Percentiles rank a stretch among this genome's conserved stretches.
Conservation (phyloP, 2,888 invertebrate species). For the Scaptodrosophila latifasciaeformis region DNA sequence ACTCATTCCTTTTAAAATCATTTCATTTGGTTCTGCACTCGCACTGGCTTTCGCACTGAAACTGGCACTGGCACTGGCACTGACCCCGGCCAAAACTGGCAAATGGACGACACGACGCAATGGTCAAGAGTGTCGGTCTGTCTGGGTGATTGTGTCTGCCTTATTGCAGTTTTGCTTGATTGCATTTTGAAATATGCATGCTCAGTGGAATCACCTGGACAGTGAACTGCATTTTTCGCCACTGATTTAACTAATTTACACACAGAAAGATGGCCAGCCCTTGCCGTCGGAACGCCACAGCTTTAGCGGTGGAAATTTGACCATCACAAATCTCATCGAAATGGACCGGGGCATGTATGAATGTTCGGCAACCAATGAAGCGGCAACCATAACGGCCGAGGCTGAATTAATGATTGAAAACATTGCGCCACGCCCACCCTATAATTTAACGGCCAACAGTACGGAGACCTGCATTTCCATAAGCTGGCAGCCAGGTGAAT, state of each 20-base stretch:
- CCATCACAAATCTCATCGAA: conserved; percentile 86
- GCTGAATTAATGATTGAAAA: conserved; percentile 89
- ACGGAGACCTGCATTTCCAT: conserved; percentile 84
- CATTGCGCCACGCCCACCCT: conserved; percentile 92
- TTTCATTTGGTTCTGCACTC: no score
- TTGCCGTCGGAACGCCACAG: conserved; percentile 82
- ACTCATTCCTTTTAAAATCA: no score
- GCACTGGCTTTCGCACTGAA: no score
- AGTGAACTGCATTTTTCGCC: not conserved
- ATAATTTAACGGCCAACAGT: conserved; percentile 87
- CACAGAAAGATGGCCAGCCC: conserved; percentile 84
- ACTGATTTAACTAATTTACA: conserved; percentile 39
- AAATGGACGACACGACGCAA: conserved; percentile 12
- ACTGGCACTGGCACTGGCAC: no score
- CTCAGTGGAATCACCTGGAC: conserved; percentile 1
- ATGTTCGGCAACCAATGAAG: conserved; percentile 90
- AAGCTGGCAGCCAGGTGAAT: conserved; percentile 84
- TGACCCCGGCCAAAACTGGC: conserved; percentile 11
- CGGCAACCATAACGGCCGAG: conserved; percentile 87
- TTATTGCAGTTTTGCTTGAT: conserved; percentile 41
- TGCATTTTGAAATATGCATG: conserved; percentile 58
- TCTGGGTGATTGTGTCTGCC: not conserved
- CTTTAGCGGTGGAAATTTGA: conserved; percentile 86
- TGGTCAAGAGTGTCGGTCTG: no score
- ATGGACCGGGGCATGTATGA: conserved; percentile 91